Conservation (phyloP, 2,113 vertebrate species). For the Orcinus orca region DNA sequence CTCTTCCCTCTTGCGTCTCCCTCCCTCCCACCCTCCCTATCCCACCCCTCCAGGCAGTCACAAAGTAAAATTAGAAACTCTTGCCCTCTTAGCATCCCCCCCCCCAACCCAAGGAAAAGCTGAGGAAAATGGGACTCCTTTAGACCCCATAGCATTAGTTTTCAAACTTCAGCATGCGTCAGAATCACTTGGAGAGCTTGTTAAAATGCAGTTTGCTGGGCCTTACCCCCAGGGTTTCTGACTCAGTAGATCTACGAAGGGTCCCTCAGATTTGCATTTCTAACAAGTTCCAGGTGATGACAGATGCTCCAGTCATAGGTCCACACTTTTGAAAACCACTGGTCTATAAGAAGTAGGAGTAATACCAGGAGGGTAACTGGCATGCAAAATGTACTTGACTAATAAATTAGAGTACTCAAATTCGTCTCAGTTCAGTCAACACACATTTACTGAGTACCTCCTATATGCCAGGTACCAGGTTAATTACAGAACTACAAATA, state of each 20-base stretch:
- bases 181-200: neutral
- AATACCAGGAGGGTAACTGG: neutral
- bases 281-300: neutral
- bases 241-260: neutral
- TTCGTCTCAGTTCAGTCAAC: neutral
- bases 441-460: neutral
- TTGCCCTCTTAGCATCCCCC: neutral
- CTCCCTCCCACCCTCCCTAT: too few relatives aligned
- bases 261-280: neutral
- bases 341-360: neutral
- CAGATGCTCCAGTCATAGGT: neutral
- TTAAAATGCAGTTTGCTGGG: neutral
- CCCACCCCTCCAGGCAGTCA: too few relatives aligned
- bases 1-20: too few relatives aligned
- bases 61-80: neutral
- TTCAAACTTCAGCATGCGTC: neutral
- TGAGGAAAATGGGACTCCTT: neutral
- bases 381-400: neutral
- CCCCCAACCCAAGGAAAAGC: neutral
- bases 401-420: neutral
- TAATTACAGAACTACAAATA: neutral
- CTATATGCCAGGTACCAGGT: neutral
- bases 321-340: neutral
- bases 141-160: neutral
- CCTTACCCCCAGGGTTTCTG: neutral